phyloP scores from a whole-genome alignment of 2,888 invertebrate species.

The Achlya flavicornis region DNA sequence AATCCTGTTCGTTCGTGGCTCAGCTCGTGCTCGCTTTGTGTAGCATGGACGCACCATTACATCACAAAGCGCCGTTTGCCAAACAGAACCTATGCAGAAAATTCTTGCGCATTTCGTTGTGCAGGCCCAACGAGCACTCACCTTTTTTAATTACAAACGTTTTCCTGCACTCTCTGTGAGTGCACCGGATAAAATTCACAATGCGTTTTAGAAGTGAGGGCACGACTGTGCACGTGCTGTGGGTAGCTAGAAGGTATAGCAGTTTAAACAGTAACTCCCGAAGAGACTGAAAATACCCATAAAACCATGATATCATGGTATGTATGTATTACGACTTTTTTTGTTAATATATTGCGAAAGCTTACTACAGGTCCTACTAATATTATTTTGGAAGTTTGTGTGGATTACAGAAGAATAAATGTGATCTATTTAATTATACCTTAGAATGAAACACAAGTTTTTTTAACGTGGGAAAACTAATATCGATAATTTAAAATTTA shows the following conservation, averaged over 20 bases:
- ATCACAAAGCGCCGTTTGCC: not conserved
- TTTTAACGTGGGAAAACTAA: no score
- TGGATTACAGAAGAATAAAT: no score
- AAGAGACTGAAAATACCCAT: not conserved
- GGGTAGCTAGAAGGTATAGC: not conserved
- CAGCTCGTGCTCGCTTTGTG: no score
- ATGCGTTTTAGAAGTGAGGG: conserved; percentile 40
- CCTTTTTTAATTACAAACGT: conserved; percentile 52
- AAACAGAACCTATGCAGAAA: not conserved
- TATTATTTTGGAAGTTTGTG: no score
- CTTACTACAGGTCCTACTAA: no score
- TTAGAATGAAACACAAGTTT: no score
- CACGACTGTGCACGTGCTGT: conserved; percentile 2
- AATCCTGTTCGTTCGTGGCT: no score
- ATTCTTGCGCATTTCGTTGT: conserved; percentile 21
- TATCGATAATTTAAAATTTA: no score
- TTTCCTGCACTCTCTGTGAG: conserved; percentile 34
- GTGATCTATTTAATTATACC: no score
- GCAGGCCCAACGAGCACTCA: conserved; percentile 20
- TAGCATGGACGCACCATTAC: no score
- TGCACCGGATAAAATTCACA: conserved; percentile 45
- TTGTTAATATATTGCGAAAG: no score
- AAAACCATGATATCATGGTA: not conserved
- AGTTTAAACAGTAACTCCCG: not conserved
- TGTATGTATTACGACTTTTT: no score